Base-by-base conservation (phyloP, 2,797 vertebrate species). In the Cyprinodon diabolis region DNA sequence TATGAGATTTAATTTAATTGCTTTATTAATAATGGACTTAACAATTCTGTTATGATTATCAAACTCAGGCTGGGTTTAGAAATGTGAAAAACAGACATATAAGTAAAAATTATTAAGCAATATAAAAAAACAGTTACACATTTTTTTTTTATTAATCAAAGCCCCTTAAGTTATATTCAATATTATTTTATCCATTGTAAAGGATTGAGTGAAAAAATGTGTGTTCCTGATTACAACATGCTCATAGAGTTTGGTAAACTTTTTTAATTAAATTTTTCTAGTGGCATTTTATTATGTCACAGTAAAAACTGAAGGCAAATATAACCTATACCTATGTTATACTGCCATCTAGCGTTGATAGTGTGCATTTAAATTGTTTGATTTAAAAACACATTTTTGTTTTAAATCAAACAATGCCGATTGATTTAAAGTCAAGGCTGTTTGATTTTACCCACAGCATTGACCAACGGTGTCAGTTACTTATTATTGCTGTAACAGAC, bases 341-440 rank as follows among this genome's bases (percentile, higher is more conserved):
- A 91, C 86, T 92, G 91, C 92, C 92, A 91, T 76, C 94, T 89
- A 72, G 71, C 86, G 94, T n/a, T 77, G 2, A 71, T n/a, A n/a
- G 75, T 4, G 3, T 66, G 77, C 43, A 82, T 58, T 78, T 51
- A 85, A 91, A 25, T 6, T 65, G 11, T 35, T 12, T 12, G n/a
- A 37, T 58, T 2, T 54, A 57, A 74, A 52, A 11, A 66, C 6
- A 10, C 30, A 30, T 30, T 30, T 30, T 30, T 30, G 30, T 30
- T 30, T 30, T 30, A 30, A 30, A 30, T 30, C 30, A 30, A 30
- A 30, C 30, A 30, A 30, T 30, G 30, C 30, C 30, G 30, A 30
- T 2, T 30, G 2, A 30, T 30, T 30, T 30, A 3, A 30, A 30
- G 30, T 30, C 30, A 30, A 3, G 30, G 30, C 30, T 3, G 30